Conservation (phyloP, 2,888 invertebrate species). For the Hirtodrosophila confusa region DNA sequence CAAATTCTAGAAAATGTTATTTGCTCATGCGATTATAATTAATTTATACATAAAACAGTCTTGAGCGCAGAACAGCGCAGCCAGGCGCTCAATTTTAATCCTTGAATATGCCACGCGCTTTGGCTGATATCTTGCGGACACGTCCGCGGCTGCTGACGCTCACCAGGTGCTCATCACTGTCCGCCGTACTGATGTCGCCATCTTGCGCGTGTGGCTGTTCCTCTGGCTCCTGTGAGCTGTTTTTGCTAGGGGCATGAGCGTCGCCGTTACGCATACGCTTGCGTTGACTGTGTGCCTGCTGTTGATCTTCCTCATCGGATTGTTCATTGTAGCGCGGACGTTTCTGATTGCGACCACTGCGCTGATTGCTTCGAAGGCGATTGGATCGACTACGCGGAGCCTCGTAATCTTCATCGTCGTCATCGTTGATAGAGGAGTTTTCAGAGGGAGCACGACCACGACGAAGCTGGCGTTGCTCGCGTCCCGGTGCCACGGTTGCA, state of each 20-base stretch:
- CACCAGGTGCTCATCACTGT: slow-evolving; percentile 82
- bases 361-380: slow-evolving; percentile 57
- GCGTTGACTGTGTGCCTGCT: slow-evolving; percentile 34
- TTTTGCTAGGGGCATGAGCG: slow-evolving; percentile 29
- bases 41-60: slow-evolving; percentile 78
- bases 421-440: slow-evolving; percentile 70
- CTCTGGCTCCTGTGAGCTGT: slow-evolving; percentile 46
- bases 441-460: slow-evolving; percentile 57
- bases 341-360: slow-evolving; percentile 83
- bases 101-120: slow-evolving; percentile 88
- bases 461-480: slow-evolving; percentile 53
- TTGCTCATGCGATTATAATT: slow-evolving; percentile 52
- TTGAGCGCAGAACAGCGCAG: slow-evolving; percentile 40
- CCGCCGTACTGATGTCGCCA: slow-evolving; percentile 62
- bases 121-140: slow-evolving; percentile 91
- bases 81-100: slow-evolving; percentile 74
- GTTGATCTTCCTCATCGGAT: slow-evolving; percentile 85
- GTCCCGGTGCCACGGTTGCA: slow-evolving; percentile 43
- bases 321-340: slow-evolving; percentile 87
- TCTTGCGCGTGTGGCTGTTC: slow-evolving; percentile 23
- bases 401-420: slow-evolving; percentile 79
- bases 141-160: slow-evolving; percentile 93
- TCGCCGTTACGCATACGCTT: slow-evolving; percentile 68
- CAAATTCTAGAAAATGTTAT: slow-evolving; percentile 53
- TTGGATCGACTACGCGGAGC: slow-evolving; percentile 44